Base-by-base conservation (phyloP, 1,140 invertebrate species). In the Theocolax elegans region DNA sequence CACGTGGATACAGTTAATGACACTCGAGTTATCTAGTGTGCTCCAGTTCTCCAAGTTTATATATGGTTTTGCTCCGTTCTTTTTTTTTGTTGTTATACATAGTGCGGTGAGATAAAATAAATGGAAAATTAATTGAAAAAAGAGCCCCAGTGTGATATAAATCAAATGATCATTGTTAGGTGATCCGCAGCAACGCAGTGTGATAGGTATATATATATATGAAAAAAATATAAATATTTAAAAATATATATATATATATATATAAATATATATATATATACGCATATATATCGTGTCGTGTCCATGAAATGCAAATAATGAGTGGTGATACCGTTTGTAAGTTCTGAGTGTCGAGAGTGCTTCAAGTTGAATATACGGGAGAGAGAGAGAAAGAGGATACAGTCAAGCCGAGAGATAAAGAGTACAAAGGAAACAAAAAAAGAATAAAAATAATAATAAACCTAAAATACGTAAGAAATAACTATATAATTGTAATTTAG, bases 201-300 rank as follows among this genome's bases (percentile, higher is more conserved):
- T 80, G 80, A 83, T 82, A 81, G 76, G 75, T 74, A 77, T 80
- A 74, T 70, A 69, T 65, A 19, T 31, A n/a, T 10, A 38, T 53
- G 2, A 53, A 40, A 51, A 29, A 27, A 40, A 62, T 44, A 62
- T 42, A 44, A 38, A 62, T 40, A 46, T n/a, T n/a, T 60, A 58
- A 35, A 60, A 25, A 40, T 15, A 35, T 29, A 44, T 21, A 58
- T 44, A 35, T 27, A 44, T 31, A 40, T 38, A 21, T 38, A 40
- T 58, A 40, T 38, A 40, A n/a, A 44, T 44, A 81, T 81, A 79
- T 74, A 73, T 74, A 76, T 80, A 72, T 72, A 63, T 62, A 40
- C 25, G 7, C 17, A 21, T 42, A 40, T 58, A 44, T 51, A 70
- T 63, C 44, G 68, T 74, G 72, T 60, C 25, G 68, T 72, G 70